A percentile compares a stretch with the other conserved stretches of the same genome.
Evolutionary conservation across 1,140 invertebrate genomes (phyloP).

Genomic region (Drosophila gunungcola): DNA sequence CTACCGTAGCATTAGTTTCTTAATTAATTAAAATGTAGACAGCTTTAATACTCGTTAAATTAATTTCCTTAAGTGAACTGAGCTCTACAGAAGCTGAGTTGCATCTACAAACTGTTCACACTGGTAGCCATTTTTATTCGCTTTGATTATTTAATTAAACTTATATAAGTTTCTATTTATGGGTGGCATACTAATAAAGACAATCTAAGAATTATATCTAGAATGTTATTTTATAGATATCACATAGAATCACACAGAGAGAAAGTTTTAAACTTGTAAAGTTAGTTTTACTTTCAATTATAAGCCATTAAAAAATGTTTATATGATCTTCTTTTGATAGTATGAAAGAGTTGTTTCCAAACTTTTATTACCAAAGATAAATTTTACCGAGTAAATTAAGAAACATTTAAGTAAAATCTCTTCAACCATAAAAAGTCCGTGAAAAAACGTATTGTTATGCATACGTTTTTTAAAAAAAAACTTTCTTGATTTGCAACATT

Average conservation of each 20-base stretch:
- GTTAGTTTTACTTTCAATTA: background rate
- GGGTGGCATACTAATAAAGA: background rate
- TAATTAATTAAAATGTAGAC: slow-evolving; percentile 13
- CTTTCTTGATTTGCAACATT: too few species aligned
- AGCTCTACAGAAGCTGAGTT: background rate
- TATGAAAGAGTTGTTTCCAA: too few species aligned
- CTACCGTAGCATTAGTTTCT: slow-evolving; percentile 21
- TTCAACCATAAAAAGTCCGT: too few species aligned
- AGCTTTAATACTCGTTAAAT: slow-evolving; percentile 10
- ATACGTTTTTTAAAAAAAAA: too few species aligned
- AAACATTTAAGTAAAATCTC: too few species aligned
- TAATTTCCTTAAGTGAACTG: background rate
- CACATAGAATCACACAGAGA: background rate
- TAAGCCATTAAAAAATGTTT: background rate
- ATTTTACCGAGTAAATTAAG: too few species aligned
- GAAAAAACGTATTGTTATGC: too few species aligned
- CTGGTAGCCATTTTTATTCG: background rate
- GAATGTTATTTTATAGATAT: background rate
- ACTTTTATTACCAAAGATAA: too few species aligned
- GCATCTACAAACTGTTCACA: background rate
- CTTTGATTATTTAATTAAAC: background rate
- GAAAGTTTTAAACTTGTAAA: background rate
- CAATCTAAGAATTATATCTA: background rate
- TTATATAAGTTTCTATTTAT: background rate
- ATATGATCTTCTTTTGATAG: too few species aligned